Evolutionary conservation across 2,888 invertebrate genomes (phyloP).

Genomic region (Acheta domesticus): DNA sequence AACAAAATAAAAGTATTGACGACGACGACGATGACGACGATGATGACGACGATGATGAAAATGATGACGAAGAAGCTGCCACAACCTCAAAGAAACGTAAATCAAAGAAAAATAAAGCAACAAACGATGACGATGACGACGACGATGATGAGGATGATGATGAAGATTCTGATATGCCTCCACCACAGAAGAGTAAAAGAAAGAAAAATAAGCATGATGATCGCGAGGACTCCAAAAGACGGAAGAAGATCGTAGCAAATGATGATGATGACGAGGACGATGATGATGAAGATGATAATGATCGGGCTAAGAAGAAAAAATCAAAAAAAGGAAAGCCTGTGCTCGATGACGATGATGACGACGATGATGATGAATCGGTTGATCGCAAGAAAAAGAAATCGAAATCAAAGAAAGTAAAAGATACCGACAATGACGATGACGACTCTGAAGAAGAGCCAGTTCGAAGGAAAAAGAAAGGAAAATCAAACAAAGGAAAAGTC

Average conservation of each 20-base stretch:
- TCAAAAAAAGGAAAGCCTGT: background rate
- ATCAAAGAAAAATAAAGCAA: too few species aligned
- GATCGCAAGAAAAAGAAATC: background rate
- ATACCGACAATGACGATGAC: background rate
- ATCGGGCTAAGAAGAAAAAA: background rate
- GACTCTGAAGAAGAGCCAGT: background rate
- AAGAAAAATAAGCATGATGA: too few species aligned
- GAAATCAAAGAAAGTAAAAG: background rate
- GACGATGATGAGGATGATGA: too few species aligned
- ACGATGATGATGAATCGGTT: background rate
- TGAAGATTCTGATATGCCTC: too few species aligned
- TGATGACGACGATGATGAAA: too few species aligned
- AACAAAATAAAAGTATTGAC: too few species aligned
- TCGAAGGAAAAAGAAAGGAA: background rate
- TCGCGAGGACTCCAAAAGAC: too few species aligned
- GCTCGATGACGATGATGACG: background rate
- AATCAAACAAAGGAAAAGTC: background rate
- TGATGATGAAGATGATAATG: background rate
- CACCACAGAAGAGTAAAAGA: too few species aligned
- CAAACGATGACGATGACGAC: too few species aligned
- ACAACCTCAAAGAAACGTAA: too few species aligned
- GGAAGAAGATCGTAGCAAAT: background rate
- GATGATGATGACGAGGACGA: background rate
- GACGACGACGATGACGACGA: too few species aligned
- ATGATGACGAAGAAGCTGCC: too few species aligned